Percentiles rank a stretch among this genome's conserved stretches.
Conservation (phyloP, 1,140 invertebrate species). For the Cecropterus lyciades region DNA sequence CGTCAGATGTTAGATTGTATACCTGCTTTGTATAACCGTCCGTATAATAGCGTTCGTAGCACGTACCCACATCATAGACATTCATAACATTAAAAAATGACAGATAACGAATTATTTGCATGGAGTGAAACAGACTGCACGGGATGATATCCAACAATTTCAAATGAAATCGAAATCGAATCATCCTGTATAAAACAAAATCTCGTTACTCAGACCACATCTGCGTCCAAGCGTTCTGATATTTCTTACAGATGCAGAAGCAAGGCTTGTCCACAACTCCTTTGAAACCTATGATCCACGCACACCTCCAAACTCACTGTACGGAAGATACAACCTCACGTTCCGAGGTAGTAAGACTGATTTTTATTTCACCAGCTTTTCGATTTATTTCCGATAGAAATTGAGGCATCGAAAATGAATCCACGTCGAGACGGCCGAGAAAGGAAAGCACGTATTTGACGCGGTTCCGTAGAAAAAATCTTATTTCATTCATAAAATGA, state of each 20-base stretch:
- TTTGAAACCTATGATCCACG: conserved; percentile 56
- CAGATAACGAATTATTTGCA: too few species aligned
- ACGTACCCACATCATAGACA: too few species aligned
- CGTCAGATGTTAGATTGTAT: too few species aligned
- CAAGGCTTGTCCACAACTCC: conserved; percentile 54
- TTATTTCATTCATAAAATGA: conserved; percentile 84
- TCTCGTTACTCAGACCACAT: conserved; percentile 69
- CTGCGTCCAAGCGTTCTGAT: conserved; percentile 62
- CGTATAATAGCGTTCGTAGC: too few species aligned
- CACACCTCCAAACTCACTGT: conserved; percentile 37
- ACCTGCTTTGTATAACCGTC: too few species aligned
- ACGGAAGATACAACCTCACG: conserved; percentile 37
- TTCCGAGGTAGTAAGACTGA: conserved; percentile 14
- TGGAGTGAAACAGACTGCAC: too few species aligned
- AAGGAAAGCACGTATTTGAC: conserved; percentile 83
- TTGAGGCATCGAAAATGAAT: conserved; percentile 72
- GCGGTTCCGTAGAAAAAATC: conserved; percentile 75
- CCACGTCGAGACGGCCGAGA: conserved; percentile 72
- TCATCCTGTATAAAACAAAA: conserved; percentile 62
- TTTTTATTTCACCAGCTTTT: conserved; percentile 20
- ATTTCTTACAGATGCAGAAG: conserved; percentile 56
- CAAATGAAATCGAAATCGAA: conserved; percentile 38
- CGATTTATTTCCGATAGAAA: conserved; percentile 49
- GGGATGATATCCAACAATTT: too few species aligned
- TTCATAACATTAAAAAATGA: too few species aligned